Evolutionary conservation across 35 echinoderm and acorn worm genomes (phyloP), one percentile per base, ranked within the genome.

Genomic region (Lytechinus pictus): DNA sequence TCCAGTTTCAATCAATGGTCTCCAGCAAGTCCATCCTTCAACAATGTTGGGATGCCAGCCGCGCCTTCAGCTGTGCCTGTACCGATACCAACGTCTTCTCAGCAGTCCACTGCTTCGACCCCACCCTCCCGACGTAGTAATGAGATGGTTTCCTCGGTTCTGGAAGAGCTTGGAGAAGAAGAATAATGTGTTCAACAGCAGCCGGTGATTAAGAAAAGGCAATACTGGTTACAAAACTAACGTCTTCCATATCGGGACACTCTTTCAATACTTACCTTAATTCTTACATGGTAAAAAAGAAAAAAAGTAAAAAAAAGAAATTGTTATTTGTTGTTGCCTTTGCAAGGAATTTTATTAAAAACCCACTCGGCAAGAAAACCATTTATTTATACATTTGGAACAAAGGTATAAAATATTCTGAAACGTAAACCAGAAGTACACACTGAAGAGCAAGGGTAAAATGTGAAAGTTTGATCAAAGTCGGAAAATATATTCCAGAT

Each of bases 1-100:
- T 91, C 88, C 88, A n/a, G 88, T n/a, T 91, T 52, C 88, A 91
- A 52, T 54, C 88, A 91, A 91, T 91, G 88, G 88, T 54, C 88
- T 10, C 7, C 88, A 91, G 8, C 88, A 91, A 91, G 16, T 21
- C 21, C 7, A 61, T 8, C 58, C 8, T 61, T 61, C 58, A 61
- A 61, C 58, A 61, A 61, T 61, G 58, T 14, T 14, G 58, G 8
- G 9, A 10, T 61, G 58, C 58, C 58, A 14, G 58, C 58, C 12
- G 58, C 58, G 12, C 58, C 58, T 61, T 61, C 58, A 61, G 58
- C 58, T 61, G 58, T 61, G 58, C 58, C 58, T 61, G 58, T 61
- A 10, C 58, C 58, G 58, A 14, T 61, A 14, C 58, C 58, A 10
- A 10, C 9, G 58, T 14, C 58, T 61, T 10, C 7, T 61, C 58